Evolutionary conservation across 1,140 invertebrate species (phyloP).

Genomic region (Caenorhabditis inopinata): DNA sequence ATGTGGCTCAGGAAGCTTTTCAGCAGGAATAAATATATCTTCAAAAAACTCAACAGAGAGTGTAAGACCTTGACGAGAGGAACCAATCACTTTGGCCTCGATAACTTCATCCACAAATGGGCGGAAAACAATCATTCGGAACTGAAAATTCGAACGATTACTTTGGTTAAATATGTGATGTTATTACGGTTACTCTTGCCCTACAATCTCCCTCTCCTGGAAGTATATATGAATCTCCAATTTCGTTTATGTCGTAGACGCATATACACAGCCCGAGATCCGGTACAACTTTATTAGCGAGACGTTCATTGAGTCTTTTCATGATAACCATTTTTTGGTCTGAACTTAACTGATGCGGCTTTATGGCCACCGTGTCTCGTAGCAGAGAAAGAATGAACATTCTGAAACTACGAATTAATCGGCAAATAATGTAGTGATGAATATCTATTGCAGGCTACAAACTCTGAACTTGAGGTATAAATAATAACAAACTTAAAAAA

Average conservation of each 20-base stretch:
- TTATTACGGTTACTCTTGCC: slow-evolving; percentile 34
- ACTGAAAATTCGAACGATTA: slow-evolving; percentile 23
- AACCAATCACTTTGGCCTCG: slow-evolving; percentile 36
- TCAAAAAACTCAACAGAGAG: slow-evolving; percentile 44
- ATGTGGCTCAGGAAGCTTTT: slow-evolving; percentile 40
- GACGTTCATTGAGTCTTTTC: slow-evolving; percentile 24
- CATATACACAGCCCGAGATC: slow-evolving; percentile 39
- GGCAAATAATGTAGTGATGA: no score
- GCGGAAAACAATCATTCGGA: slow-evolving; percentile 42
- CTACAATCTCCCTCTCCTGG: slow-evolving; percentile 43
- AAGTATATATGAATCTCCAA: slow-evolving; percentile 37
- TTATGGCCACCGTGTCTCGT: neutral
- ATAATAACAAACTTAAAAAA: no score
- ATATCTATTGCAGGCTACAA: no score
- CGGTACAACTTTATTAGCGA: slow-evolving; percentile 36
- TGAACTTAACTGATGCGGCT: neutral
- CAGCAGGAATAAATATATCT: slow-evolving; percentile 44
- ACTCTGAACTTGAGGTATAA: no score
- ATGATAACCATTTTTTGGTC: slow-evolving; percentile 31
- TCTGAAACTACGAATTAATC: neutral
- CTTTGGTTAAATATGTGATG: no score
- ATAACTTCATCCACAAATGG: slow-evolving; percentile 41
- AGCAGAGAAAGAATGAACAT: slow-evolving; percentile 20
- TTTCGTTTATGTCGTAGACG: slow-evolving; percentile 39
- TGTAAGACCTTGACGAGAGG: slow-evolving; percentile 37